A percentile compares a stretch with the other conserved stretches of the same genome.
Conservation (phyloP, 2,888 invertebrate genomes). For the Dugesia japonica region DNA sequence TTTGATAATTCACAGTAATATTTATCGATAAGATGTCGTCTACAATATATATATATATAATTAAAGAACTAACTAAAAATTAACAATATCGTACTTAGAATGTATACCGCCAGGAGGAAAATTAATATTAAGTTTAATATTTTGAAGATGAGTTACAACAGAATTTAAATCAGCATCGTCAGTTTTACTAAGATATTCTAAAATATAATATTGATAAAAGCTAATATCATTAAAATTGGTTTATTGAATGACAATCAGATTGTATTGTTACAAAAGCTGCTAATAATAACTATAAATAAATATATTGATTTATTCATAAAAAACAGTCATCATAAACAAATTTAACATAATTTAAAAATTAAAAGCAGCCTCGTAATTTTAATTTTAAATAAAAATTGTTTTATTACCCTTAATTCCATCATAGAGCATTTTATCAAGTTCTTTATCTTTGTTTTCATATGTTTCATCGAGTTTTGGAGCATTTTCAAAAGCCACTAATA, state of each 20-base stretch:
- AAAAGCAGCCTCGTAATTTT: too few species aligned
- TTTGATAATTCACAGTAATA: not conserved
- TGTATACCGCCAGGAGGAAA: not conserved
- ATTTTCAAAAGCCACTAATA: conserved; percentile 80
- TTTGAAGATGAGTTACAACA: not conserved
- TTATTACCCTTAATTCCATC: not conserved
- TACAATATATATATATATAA: too few species aligned
- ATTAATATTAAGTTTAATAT: not conserved
- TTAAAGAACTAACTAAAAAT: too few species aligned
- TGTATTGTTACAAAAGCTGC: too few species aligned
- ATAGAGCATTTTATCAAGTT: conserved; percentile 50
- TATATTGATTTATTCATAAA: too few species aligned
- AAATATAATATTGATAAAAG: not conserved
- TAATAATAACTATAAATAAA: too few species aligned
- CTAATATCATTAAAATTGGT: not conserved
- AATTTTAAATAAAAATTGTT: not conserved
- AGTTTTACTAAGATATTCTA: not conserved
- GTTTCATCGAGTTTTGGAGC: conserved; percentile 73
- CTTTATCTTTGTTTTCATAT: conserved; percentile 63
- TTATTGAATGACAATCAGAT: too few species aligned
- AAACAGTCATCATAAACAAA: too few species aligned
- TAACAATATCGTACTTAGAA: not conserved
- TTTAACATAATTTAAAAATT: too few species aligned
- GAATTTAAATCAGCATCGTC: not conserved
- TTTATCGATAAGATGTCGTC: not conserved